A percentile compares a stretch with the other conserved stretches of the same genome.
phyloP scores from a whole-genome alignment of 2,797 vertebrate species.

The Neosilurus hyrtlii region DNA sequence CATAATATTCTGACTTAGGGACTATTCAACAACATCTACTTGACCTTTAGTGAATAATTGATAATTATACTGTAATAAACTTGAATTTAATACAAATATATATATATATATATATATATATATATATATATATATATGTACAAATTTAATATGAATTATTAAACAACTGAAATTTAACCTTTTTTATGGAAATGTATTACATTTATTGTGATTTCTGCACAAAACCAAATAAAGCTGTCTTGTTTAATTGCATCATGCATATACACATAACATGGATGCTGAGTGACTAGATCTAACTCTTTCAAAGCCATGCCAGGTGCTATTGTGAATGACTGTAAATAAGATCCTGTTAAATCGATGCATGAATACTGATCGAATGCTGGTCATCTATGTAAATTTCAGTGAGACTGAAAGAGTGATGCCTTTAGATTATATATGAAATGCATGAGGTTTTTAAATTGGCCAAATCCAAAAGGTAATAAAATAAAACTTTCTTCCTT shows the following conservation, averaged over 20 bases:
- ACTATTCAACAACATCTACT: too few species aligned
- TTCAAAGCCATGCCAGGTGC: constrained; percentile 13
- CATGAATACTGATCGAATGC: constrained; percentile 72
- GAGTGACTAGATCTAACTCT: constrained; percentile 17
- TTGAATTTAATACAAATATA: too few species aligned
- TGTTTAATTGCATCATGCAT: not conserved
- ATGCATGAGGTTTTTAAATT: constrained; percentile 63
- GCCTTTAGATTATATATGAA: constrained; percentile 66
- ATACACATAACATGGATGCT: not conserved
- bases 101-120: too few species aligned
- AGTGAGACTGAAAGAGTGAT: constrained; percentile 63
- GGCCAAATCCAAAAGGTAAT: constrained; percentile 71
- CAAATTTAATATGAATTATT: not conserved
- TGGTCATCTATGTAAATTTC: constrained; percentile 77
- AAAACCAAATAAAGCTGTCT: not conserved
- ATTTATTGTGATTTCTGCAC: not conserved
- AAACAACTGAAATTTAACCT: constrained; percentile 7
- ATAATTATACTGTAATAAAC: too few species aligned
- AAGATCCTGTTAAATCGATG: constrained; percentile 58
- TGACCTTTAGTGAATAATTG: too few species aligned
- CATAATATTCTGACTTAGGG: too few species aligned
- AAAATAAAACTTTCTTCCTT: constrained; percentile 73
- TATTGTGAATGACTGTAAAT: constrained; percentile 50
- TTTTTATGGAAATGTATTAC: constrained; percentile 13
- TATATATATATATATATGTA: too few species aligned